Conservation (phyloP, 64 coral and sea anemone genomes). For the Hydrozoanthus tunicans region DNA sequence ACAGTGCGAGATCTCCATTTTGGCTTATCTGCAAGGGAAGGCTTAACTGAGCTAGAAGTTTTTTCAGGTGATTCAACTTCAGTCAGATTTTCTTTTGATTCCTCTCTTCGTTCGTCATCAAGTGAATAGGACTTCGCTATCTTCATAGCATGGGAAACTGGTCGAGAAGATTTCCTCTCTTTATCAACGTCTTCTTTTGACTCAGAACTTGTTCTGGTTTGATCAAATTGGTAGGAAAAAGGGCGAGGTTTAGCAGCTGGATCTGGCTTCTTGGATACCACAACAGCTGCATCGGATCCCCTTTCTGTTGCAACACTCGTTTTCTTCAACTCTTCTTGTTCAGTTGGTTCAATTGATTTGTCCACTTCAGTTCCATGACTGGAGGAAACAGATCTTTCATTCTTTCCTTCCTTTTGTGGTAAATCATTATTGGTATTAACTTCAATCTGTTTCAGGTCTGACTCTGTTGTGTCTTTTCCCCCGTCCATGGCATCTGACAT, state of each 20-base stretch:
- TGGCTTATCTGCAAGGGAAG: constrained; percentile 11
- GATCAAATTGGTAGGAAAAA: background rate
- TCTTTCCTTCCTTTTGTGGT: background rate
- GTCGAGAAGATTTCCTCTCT: background rate
- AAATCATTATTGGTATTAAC: background rate
- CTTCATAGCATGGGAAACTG: constrained; percentile 20
- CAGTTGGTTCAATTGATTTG: background rate
- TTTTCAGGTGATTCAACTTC: background rate
- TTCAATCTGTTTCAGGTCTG: background rate
- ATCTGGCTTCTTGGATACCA: background rate
- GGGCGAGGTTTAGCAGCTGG: background rate
- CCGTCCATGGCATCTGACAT: background rate
- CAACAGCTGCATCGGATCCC: background rate
- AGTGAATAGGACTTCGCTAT: background rate
- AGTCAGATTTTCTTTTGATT: background rate
- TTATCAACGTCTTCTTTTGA: constrained; percentile 1
- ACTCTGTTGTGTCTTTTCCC: background rate
- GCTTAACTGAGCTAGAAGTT: background rate
- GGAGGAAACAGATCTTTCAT: background rate
- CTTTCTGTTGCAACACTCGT: background rate
- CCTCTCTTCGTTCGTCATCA: background rate
- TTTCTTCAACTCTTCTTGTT: background rate
- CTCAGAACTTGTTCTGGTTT: too few species aligned
- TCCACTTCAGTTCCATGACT: background rate
- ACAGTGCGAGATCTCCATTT: constrained; percentile 29